Percentiles rank a stretch among this genome's conserved stretches.
Conservation (phyloP, 1,140 invertebrate species). For the Wiebesia pumilae region DNA sequence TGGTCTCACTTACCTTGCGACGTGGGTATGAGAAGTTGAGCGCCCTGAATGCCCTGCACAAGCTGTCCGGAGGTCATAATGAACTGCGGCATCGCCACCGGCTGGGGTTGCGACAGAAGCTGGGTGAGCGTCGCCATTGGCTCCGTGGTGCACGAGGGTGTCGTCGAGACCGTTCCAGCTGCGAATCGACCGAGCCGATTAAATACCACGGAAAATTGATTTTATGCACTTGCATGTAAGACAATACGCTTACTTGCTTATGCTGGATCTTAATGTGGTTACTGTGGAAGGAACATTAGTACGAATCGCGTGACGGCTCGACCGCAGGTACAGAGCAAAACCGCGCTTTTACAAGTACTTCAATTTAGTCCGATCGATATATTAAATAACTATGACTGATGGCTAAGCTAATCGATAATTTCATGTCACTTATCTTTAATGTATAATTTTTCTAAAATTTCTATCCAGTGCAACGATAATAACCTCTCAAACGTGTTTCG, state of each 20-base stretch:
- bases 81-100: conserved; percentile 89
- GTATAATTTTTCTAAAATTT: not conserved
- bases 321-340: not conserved
- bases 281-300: not conserved
- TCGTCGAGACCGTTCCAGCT: conserved; percentile 73
- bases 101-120: conserved; percentile 78
- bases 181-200: conserved; percentile 26
- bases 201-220: not conserved
- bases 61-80: conserved; percentile 93
- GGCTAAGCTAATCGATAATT: not conserved
- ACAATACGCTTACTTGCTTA: not conserved
- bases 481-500: too few relatives aligned
- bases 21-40: conserved; percentile 94
- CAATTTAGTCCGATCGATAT: not conserved
- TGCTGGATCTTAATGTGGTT: not conserved
- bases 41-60: conserved; percentile 92
- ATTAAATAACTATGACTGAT: not conserved
- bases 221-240: not conserved
- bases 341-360: not conserved
- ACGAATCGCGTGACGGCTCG: not conserved
- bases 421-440: not conserved
- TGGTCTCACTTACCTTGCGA: conserved; percentile 85
- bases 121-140: conserved; percentile 75
- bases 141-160: conserved; percentile 72
- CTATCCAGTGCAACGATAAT: too few relatives aligned